Evolutionary conservation across 2,797 vertebrate genomes (phyloP), one percentile per base, ranked within the genome.

Genomic region (Premnoplex brunnescens): DNA sequence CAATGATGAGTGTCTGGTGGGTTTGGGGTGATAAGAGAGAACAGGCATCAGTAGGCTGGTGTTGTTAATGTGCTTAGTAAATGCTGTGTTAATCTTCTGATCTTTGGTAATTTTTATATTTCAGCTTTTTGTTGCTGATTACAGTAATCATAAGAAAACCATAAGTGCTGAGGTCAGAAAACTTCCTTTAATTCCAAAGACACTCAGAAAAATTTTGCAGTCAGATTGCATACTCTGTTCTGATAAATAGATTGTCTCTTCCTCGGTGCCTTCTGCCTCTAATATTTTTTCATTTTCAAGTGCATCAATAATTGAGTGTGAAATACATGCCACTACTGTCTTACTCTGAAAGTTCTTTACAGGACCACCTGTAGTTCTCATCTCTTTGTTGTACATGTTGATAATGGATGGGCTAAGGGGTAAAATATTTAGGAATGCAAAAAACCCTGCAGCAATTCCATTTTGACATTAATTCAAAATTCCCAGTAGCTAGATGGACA

Each of bases 91-190:
- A 15, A 14, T 78, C 13, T 73, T 39, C 15, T 10, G 12, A 24
- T 46, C 24, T 44, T 54, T 13, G 20, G 17, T 26, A 68, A 5
- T 39, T 73, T 60, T 68, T 54, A 2, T 49, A n/a, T 14, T 64
- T 68, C 30, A 63, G n/a, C 5, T 26, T 17, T 27, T 14, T 19
- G 39, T 37, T 59, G 0, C 15, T 71, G 13, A 3, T 20, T 32
- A 16, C 16, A 46, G 10, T 67, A 66, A 59, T 55, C 18, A 3
- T 10, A 75, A 63, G 56, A 71, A 81, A 72, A 37, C 20, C 1
- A 0, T 28, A 56, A 71, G 9, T 0, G 0, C 30, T 4, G 9
- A 60, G 18, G 13, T 63, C 30, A 72, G 23, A n/a, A 46, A 86
- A 63, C 6, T 32, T 46, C 46, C 16, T 60, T 44, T 58, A 54